phyloP scores from a whole-genome alignment of 53 echinoderm and acorn worm species.

The Glandiceps talaboti region DNA sequence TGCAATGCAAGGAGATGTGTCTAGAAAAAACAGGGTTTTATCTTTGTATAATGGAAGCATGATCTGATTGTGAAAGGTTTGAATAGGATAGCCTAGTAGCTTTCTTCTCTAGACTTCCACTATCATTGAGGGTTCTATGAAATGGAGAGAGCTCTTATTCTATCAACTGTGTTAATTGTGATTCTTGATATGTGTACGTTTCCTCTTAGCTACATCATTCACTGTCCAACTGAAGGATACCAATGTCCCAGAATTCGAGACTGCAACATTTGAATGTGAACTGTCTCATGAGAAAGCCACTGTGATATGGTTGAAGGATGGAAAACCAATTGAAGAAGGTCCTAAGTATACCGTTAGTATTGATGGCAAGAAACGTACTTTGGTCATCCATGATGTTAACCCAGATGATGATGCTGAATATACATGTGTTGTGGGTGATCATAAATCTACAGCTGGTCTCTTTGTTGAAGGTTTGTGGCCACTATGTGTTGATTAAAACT shows the following conservation, averaged over 20 bases:
- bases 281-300: not conserved
- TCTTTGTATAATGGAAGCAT: too few relatives aligned
- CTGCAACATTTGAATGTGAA: not conserved
- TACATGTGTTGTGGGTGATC: conserved; percentile 65
- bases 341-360: conserved; percentile 46
- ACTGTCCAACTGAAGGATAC: not conserved
- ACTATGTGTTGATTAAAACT: too few relatives aligned
- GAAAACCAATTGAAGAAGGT: conserved; percentile 26
- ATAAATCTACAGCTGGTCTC: conserved; percentile 80
- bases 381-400: conserved; percentile 59
- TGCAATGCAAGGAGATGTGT: too few relatives aligned
- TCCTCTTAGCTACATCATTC: not conserved
- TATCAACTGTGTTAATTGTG: too few relatives aligned
- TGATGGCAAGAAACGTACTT: conserved; percentile 46
- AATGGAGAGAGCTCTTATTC: too few relatives aligned
- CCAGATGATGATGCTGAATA: conserved; percentile 75
- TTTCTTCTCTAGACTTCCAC: too few relatives aligned
- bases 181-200: too few relatives aligned
- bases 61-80: too few relatives aligned
- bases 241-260: not conserved
- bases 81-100: too few relatives aligned
- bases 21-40: too few relatives aligned
- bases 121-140: too few relatives aligned
- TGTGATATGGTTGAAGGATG: conserved; percentile 63
- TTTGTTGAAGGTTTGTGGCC: conserved; percentile 71